Evolutionary conservation across 2,888 invertebrate species (phyloP).

Genomic region (Tachina fera): DNA sequence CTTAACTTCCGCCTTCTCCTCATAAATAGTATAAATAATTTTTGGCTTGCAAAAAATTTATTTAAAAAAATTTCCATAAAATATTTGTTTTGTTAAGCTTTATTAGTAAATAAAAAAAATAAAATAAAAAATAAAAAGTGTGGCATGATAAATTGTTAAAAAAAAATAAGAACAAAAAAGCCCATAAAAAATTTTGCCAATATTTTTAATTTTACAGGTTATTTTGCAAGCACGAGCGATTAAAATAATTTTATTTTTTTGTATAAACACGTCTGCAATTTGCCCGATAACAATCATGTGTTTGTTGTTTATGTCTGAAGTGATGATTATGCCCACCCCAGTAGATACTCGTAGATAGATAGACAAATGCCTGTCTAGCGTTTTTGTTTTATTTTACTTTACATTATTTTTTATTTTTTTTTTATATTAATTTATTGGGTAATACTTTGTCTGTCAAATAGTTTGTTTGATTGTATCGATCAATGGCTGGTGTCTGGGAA

Average conservation of each 20-base stretch:
- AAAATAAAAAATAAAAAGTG: too few species aligned
- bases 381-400: neutral
- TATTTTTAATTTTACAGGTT: constrained; percentile 14
- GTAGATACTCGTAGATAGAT: neutral
- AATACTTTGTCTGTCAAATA: constrained; percentile 20
- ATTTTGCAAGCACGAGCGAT: constrained; percentile 1
- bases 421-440: neutral
- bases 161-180: constrained; percentile 19
- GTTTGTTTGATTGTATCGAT: neutral
- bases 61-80: too few species aligned
- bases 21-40: too few species aligned
- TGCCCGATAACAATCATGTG: constrained; percentile 13
- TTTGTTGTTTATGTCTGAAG: neutral
- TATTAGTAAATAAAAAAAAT: too few species aligned
- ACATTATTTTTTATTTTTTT: neutral
- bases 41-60: too few species aligned
- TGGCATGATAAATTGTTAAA: too few species aligned
- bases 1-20: too few species aligned
- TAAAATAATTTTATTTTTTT: neutral
- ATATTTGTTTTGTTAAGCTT: too few species aligned
- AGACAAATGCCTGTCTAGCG: constrained; percentile 14
- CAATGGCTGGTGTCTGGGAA: constrained; percentile 7
- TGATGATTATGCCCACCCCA: neutral
- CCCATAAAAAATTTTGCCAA: constrained; percentile 6
- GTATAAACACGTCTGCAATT: neutral